Evolutionary conservation across 1,140 invertebrate genomes (phyloP), one percentile per base, ranked within the genome.

Genomic region (Zophobas atratus): DNA sequence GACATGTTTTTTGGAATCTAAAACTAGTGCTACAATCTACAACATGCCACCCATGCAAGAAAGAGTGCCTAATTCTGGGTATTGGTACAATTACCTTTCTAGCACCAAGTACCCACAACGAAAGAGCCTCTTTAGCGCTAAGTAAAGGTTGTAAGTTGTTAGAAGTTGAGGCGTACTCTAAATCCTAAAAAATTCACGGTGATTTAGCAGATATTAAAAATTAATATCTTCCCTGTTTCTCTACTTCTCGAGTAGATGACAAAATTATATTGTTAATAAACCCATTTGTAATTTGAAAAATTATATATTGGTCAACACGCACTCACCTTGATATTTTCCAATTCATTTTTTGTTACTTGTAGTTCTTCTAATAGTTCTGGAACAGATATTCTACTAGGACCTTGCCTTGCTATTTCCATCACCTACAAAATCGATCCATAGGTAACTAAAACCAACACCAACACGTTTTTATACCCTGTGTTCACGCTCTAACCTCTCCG

Each of bases 71-170:
- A 53, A 20, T 46, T 46, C 34, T 71, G n/a, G 51, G 51, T 57
- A 43, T 41, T 46, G 71, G 49, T 74, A 55, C 70, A 38, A 36
- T 86, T 86, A 95, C 94, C 94, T 95, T 95, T 90, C 94, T 91
- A 89, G 93, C 93, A 90, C 93, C 93, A 91, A 95, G 92, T 88
- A 94, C 92, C 93, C 93, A 95, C 87, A 95, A 93, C 89, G 94
- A 94, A 91, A 95, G 92, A 90, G 94, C 94, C 91, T 95, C 94
- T 91, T 94, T 93, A 90, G 93, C 93, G 88, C 93, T 94, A 89
- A 95, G 92, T 89, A 95, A 93, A 90, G 91, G 91, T 90, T 93
- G 90, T 89, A 90, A 90, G 88, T 90, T 90, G 87, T 90, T 88
- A 87, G 88, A 88, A 87, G 90, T 88, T 88, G 88, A 89, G 88